Base-by-base conservation (phyloP, 1,140 invertebrate genomes). In the Rhizoglyphus robini region DNA sequence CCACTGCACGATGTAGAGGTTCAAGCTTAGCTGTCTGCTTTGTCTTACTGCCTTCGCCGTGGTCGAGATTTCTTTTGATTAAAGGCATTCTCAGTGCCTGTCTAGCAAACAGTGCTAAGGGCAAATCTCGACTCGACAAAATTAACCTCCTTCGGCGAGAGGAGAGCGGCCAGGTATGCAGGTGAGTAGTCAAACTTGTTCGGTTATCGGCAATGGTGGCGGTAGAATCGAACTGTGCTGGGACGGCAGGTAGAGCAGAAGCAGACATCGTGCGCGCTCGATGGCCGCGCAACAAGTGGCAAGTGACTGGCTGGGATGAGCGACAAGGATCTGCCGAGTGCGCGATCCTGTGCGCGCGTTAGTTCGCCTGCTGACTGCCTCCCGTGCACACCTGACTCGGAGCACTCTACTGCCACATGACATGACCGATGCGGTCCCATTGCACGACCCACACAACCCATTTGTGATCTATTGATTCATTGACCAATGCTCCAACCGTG, bases 101-200 rank as follows among this genome's bases (percentile, higher is more conserved):
- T 54, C 51, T 54, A 8, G 20, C 23, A 8, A 23, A 8, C 20
- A 8, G 20, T 32, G 31, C 8, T 15, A 32, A 8, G 20, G 51
- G 51, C 20, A 54, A 54, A 25, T 32, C 23, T 32, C 8, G 31
- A 32, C 51, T 20, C 8, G 31, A 5, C 51, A 23, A 54, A 32
- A 25, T 54, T 54, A 54, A 54, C 51, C 51, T 54, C 51, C 51
- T 54, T 32, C 31, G 51, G 23, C 8, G 51, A 54, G 51, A 54
- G 31, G 51, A 54, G 23, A 32, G 1, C 27, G 15, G 11, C 58
- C 2, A 38, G 27, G 27, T 38, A 32, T 60, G 58, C 58, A 60
- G 58, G 58, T 60, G 48, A 60, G 58, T 46, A 60, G 58, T 60
- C 58, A 60, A 60, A 60, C 58, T 60, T 60, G 58, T 60, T 60